Conservation (phyloP, 2,888 invertebrate genomes). For the Nineta flava region DNA sequence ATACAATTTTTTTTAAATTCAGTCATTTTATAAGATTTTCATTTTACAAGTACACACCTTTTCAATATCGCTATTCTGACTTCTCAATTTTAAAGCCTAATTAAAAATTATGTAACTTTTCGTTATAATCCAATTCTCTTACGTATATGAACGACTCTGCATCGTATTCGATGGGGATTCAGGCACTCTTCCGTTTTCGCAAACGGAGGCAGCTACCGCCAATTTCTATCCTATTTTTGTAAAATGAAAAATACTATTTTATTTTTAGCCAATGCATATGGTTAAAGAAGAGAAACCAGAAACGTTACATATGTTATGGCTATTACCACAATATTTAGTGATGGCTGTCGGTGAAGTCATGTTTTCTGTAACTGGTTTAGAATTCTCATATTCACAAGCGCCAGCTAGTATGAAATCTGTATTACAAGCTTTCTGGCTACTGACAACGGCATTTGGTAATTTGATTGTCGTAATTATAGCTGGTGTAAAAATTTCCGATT, state of each 20-base stretch:
- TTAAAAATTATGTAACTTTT: too few relatives aligned
- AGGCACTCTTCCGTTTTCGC: too few relatives aligned
- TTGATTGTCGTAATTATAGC: constrained; percentile 81
- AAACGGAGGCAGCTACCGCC: too few relatives aligned
- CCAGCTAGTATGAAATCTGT: constrained; percentile 90
- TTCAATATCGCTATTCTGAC: too few relatives aligned
- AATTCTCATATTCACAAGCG: constrained; percentile 92
- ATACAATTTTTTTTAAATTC: too few relatives aligned
- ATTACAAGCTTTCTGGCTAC: constrained; percentile 77
- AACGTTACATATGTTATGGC: constrained; percentile 60
- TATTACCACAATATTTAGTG: constrained; percentile 85
- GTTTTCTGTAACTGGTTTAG: constrained; percentile 89
- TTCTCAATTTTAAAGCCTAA: too few relatives aligned
- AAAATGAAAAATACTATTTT: not conserved
- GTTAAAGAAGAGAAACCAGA: not conserved
- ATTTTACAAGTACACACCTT: too few relatives aligned
- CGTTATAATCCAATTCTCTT: too few relatives aligned
- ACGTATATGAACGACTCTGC: too few relatives aligned
- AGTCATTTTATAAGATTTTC: too few relatives aligned
- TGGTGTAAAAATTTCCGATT: constrained; percentile 55
- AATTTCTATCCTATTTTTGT: too few relatives aligned
- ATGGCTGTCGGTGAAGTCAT: constrained; percentile 90
- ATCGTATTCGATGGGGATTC: too few relatives aligned
- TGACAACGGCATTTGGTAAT: constrained; percentile 89
- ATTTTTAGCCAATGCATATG: not conserved